Conservation (phyloP, 1,140 invertebrate species). For the Scaptodrosophila lebanonensis region DNA sequence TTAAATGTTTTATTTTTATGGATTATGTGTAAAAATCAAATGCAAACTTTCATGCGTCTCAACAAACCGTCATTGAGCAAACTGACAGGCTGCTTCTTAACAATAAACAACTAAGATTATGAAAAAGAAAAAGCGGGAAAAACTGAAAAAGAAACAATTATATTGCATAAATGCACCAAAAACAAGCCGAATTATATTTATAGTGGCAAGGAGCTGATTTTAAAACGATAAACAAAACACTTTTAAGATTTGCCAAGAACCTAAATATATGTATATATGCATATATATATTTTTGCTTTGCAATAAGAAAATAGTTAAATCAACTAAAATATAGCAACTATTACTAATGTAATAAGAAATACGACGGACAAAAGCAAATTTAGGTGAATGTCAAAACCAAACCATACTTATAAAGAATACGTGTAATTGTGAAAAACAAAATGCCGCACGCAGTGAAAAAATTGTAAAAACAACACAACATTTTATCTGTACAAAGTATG, state of each 20-base stretch:
- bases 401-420: conserved; percentile 25
- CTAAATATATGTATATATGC: conserved; percentile 16
- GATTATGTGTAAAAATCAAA: conserved; percentile 57
- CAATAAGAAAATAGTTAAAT: conserved; percentile 7
- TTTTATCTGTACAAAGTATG: conserved; percentile 62
- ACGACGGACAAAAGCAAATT: conserved; percentile 25
- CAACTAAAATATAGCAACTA: conserved; percentile 12
- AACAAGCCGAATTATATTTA: no score
- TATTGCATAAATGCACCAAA: conserved; percentile 4
- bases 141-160: conserved; percentile 14
- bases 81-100: conserved; percentile 63
- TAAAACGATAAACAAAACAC: conserved; percentile 39
- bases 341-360: conserved; percentile 4
- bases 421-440: no score
- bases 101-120: conserved; percentile 39
- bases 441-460: no score
- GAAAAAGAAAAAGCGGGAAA: conserved; percentile 18
- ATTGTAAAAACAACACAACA: no score
- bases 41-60: conserved; percentile 57
- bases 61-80: conserved; percentile 55
- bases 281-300: no score
- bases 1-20: conserved; percentile 39
- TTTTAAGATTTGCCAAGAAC: conserved; percentile 30
- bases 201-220: no score
- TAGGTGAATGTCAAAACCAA: conserved; percentile 21